Percentiles rank a stretch among this genome's conserved stretches.
Conservation (phyloP, 2,797 vertebrate genomes). For the Podargus strigoides region DNA sequence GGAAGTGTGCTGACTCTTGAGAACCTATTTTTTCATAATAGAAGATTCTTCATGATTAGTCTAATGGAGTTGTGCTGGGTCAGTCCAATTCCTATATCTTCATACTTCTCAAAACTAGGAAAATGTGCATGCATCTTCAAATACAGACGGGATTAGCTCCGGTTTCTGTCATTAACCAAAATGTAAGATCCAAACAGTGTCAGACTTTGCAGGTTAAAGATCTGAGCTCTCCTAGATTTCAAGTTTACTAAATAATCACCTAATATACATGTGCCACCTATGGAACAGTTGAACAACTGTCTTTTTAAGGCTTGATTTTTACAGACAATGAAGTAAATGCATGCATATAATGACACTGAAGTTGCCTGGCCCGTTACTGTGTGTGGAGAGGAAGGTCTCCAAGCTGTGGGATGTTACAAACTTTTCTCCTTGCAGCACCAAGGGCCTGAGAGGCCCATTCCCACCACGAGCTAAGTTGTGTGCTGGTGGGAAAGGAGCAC, state of each 20-base stretch:
- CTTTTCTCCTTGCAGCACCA: background rate
- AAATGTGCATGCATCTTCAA: background rate
- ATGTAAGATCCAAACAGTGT: background rate
- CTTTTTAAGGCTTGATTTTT: background rate
- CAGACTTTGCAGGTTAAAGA: background rate
- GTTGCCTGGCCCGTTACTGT: background rate
- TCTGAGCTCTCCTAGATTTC: background rate
- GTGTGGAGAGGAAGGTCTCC: background rate
- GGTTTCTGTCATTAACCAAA: background rate
- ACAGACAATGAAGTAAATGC: background rate
- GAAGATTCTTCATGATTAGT: background rate
- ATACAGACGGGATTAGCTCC: background rate
- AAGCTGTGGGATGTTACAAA: background rate
- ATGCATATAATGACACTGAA: background rate
- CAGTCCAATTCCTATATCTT: background rate
- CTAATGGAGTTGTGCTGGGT: background rate
- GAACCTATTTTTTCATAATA: background rate
- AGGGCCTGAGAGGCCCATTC: background rate
- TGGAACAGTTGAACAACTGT: background rate
- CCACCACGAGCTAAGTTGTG: no score
- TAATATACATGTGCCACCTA: background rate
- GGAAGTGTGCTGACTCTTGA: background rate
- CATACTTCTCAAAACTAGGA: background rate
- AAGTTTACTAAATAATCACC: background rate
- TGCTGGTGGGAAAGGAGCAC: background rate